Base-by-base conservation (phyloP, 53 echinoderm and acorn worm genomes). In the Luidia sarsii region DNA sequence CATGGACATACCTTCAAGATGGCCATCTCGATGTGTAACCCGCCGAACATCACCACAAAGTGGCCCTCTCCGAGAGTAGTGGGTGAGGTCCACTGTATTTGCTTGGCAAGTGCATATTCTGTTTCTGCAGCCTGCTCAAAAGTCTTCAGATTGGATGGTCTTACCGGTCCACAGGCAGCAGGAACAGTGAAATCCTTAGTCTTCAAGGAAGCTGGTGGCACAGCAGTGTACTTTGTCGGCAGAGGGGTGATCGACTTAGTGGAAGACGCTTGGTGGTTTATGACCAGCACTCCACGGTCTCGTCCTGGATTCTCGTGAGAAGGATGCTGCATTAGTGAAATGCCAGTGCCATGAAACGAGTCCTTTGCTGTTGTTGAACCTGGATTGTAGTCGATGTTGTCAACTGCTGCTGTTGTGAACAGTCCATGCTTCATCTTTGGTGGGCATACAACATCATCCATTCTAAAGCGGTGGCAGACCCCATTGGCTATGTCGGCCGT, bases 1-100 rank as follows among this genome's bases (percentile, higher is more conserved):
- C n/a, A n/a, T n/a, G n/a, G n/a, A n/a, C n/a, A 19, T 22, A 32
- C 48, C 33, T 86, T 89, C n/a, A 39, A 11, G 6, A 18, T 24
- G 7, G 81, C 64, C 79, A 85, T 89, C 56, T 85, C 85, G 4
- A 59, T 80, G 56, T 89, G 89, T 0, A 85, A 55, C 29, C 85
- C 85, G 3, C 90, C 82, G 37, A 90, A 53, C 37, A 89, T 24
- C 30, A 89, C 33, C 5, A 89, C 89, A 65, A 80, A 80, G 16
- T 89, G 33, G 48, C 80, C 80, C 45, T 80, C 85, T 1, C 89
- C 89, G 71, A 80, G 49, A 0, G 21, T 16, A 0, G 18, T 21
- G 1, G 21, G 24, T 69, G 41, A 38, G 16, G 36, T 35, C 89
- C 85, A 89, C 23, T 89, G 89, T 13, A 89, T 22, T 28, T 89